Evolutionary conservation across 2,888 invertebrate genomes (phyloP).

Genomic region (Odontocolon sp.): DNA sequence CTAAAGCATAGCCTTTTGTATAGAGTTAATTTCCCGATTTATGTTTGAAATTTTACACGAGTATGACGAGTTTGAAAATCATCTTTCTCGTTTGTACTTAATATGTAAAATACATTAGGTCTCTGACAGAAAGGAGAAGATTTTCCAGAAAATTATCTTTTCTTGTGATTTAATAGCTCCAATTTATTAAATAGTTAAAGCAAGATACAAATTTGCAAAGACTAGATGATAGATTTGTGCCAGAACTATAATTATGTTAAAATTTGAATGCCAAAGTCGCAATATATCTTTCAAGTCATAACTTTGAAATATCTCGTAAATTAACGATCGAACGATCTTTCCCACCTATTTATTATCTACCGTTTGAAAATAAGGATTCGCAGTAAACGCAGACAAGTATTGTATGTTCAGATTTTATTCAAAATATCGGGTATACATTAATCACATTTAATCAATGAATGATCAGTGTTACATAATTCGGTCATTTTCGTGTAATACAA

Average conservation of each 20-base stretch:
- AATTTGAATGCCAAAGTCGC: neutral
- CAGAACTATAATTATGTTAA: neutral
- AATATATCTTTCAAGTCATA: neutral
- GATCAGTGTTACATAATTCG: slow-evolving; percentile 22
- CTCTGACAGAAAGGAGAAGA: too few species aligned
- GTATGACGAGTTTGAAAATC: neutral
- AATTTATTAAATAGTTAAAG: neutral
- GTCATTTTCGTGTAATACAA: slow-evolving; percentile 26
- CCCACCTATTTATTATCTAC: neutral
- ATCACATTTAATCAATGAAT: slow-evolving; percentile 11
- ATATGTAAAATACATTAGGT: too few species aligned
- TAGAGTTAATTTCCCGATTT: neutral
- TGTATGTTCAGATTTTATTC: slow-evolving; percentile 50
- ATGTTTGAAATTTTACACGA: neutral
- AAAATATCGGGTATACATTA: slow-evolving; percentile 20
- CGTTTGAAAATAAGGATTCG: neutral
- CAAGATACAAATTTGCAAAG: neutral
- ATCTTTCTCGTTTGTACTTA: too few species aligned
- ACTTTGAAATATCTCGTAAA: neutral
- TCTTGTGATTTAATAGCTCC: too few species aligned
- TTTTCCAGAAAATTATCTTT: too few species aligned
- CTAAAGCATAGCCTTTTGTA: slow-evolving; percentile 30
- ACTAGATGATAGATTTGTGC: neutral
- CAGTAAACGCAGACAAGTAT: neutral
- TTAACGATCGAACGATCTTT: neutral